Evolutionary conservation across 2,113 vertebrate species (phyloP), one percentile per base, ranked within the genome.

Genomic region (Pterocles orientalis): DNA sequence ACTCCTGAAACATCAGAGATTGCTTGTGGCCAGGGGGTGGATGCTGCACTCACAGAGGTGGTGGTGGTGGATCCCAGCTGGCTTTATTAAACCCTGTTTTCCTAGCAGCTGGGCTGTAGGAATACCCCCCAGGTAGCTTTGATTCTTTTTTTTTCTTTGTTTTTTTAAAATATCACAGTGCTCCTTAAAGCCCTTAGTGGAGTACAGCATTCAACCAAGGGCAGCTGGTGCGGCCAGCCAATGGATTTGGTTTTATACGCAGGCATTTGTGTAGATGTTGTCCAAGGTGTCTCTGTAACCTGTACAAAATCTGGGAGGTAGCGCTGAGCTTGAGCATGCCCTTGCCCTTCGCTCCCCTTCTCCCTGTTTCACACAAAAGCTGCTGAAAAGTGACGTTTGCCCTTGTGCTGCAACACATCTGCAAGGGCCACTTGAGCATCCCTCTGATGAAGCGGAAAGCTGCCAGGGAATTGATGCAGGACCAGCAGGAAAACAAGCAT

Each of bases 321-420:
- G 18, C 0, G 0, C 28, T 57, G 77, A 47, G 69, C 51, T 66
- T 4, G 0, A 47, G 31, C 6, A 1, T 6, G 19, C 23, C 76
- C 14, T 43, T 41, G 11, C 19, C 34, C 47, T 86, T 77, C 3
- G 2, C 31, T 78, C 36, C 53, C 23, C 53, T 58, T 45, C 62
- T 93, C 69, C 54, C 21, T 26, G 2, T 41, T 86, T 57, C 50
- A 23, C 0, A 0, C 24, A 33, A 70, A 47, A 69, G 19, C 54
- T 76, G 25, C n/a, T 48, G n/a, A 26, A 57, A 72, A 48, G 45
- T 1, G 4, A 5, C 0, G 1, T 26, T 75, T 48, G 18, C 25
- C 36, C 33, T 80, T 0, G 0, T 33, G 48, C 58, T 62, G 72
- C 11, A 7, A 5, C 61, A 29, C 2, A 3, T 43, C 50, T 10